A percentile compares a stretch with the other conserved stretches of the same genome.
phyloP scores from a whole-genome alignment of 1,140 invertebrate species.

The Drosophila nigromelanica region DNA sequence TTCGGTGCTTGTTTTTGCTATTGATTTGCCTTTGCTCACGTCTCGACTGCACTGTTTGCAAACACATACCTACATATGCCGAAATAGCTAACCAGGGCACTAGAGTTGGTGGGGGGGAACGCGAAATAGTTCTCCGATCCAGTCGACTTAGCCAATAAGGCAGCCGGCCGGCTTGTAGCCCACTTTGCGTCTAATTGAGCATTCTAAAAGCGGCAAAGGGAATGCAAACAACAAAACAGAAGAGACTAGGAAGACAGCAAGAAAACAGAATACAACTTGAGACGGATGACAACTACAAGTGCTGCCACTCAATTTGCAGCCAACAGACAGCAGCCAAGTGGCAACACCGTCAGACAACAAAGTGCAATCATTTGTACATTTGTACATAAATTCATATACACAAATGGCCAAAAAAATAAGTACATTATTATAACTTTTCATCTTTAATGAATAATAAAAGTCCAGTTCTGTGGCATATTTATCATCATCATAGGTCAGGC shows the following conservation, averaged over 20 bases:
- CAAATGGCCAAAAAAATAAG: too few relatives aligned
- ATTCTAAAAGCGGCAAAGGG: conserved; percentile 47
- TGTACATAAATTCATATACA: conserved; percentile 3
- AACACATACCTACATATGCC: conserved; percentile 44
- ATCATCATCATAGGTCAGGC: too few relatives aligned
- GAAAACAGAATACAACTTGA: conserved; percentile 34
- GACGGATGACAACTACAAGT: conserved; percentile 55
- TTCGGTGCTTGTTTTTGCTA: conserved; percentile 56
- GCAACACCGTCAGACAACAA: conserved; percentile 67
- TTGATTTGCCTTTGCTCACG: conserved; percentile 57
- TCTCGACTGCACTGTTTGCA: conserved; percentile 29
- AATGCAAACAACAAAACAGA: conserved; percentile 28
- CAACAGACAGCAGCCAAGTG: conserved; percentile 71
- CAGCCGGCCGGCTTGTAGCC: conserved; percentile 45
- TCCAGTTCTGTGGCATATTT: too few relatives aligned
- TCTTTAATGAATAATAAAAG: too few relatives aligned
- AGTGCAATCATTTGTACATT: conserved; percentile 43
- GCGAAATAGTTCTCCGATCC: conserved; percentile 23
- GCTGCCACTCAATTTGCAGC: conserved; percentile 72
- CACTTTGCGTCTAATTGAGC: conserved; percentile 70
- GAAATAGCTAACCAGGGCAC: conserved; percentile 36
- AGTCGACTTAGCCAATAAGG: conserved; percentile 35
- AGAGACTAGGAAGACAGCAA: conserved; percentile 6
- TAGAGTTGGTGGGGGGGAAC: background rate
- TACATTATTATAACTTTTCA: too few relatives aligned